Evolutionary conservation across 1,140 invertebrate genomes (phyloP), one percentile per base, ranked within the genome.

Genomic region (Latrodectus geometricus): DNA sequence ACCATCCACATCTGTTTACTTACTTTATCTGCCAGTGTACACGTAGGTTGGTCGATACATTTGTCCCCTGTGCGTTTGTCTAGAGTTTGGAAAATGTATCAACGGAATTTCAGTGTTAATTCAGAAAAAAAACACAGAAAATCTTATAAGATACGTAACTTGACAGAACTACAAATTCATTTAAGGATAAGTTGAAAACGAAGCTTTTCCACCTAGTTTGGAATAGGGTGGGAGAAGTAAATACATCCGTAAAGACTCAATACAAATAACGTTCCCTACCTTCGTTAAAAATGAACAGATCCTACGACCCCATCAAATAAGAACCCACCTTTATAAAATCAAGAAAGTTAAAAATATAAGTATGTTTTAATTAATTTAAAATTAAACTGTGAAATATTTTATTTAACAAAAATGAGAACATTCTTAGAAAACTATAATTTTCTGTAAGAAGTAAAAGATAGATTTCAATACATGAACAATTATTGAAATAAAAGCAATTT

Each of bases 31-130:
- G 83, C 83, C 83, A 76, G 83, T 86, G 75, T 86, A 86, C 83
- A 86, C 83, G 83, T 86, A 86, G 83, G 75, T 86, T 86, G 83
- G 83, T 86, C 83, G 83, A 86, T 76, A 86, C 83, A 86, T 86
- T 86, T 77, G 68, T 78, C 49, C 49, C 54, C 65, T 52, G 50
- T 76, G 50, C 50, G 66, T 74, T 77, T 77, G 23, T n/a, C n/a
- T 66, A 9, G 50, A 77, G 50, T 86, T 74, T 21, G 35, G 66
- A 86, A 81, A 78, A 70, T 75, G 23, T 77, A 70, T 70, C 49
- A 54, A 77, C 50, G 15, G 48, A 20, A 52, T 35, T 68, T 61
- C 21, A 70, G 49, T 77, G 56, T 50, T 78, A 70, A 70, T 72
- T 86, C 74, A 78, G 50, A 77, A 77, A 69, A n/a, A 86, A 69